A percentile compares a stretch with the other conserved stretches of the same genome.
Conservation (phyloP, 1,140 invertebrate genomes). For the Caenorhabditis remanei region DNA sequence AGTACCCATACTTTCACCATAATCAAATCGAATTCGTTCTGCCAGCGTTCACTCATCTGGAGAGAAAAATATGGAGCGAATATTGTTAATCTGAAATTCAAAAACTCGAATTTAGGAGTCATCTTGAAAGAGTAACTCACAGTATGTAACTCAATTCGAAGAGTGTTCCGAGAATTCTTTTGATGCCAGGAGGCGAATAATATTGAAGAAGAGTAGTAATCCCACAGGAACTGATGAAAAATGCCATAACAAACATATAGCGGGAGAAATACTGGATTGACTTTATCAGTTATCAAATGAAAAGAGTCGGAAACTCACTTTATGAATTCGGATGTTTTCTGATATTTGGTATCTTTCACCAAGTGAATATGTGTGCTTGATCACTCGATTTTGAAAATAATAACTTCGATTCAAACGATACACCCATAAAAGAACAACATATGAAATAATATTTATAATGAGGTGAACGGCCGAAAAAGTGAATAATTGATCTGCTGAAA, state of each 20-base stretch:
- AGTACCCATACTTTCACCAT: not conserved
- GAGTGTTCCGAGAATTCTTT: not conserved
- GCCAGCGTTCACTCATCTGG: not conserved
- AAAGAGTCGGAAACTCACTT: not conserved
- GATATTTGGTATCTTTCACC: conserved; percentile 11
- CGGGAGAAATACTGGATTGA: conserved; percentile 1
- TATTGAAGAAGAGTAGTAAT: not conserved
- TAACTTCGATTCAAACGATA: not conserved
- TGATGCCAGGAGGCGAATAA: not conserved
- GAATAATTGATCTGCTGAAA: not conserved
- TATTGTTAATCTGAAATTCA: not conserved
- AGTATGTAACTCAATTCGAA: not conserved
- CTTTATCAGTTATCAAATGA: not conserved
- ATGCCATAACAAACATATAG: not conserved
- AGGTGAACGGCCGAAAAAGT: not conserved
- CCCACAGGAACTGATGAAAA: not conserved
- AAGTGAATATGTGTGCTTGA: not conserved
- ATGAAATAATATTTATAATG: conserved; percentile 2
- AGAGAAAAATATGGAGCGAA: not conserved
- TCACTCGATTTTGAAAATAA: not conserved
- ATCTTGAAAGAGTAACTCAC: not conserved
- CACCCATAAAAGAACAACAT: not conserved
- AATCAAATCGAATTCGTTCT: not conserved
- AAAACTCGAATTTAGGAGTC: not conserved
- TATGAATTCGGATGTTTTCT: conserved; percentile 11